Conservation (phyloP, 2,113 vertebrate species). For the Dendropsophus ebraccatus region DNA sequence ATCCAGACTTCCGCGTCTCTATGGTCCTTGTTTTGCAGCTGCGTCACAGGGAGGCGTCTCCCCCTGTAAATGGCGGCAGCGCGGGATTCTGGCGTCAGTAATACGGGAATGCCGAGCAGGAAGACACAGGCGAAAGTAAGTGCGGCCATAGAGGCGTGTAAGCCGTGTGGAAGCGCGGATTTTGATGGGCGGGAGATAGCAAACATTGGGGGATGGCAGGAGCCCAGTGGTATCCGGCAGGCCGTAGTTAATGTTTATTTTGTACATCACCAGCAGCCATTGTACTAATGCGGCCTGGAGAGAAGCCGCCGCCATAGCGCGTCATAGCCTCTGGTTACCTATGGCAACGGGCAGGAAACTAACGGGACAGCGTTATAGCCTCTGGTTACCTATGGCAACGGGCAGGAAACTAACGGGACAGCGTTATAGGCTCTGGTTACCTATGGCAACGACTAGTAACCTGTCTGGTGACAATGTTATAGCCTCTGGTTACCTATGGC, state of each 20-base stretch:
- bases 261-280: not conserved
- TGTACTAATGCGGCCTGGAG: not conserved
- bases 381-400: no score
- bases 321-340: not conserved
- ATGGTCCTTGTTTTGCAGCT: not conserved
- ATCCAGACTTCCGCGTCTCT: not conserved
- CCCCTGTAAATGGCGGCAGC: constrained; percentile 45
- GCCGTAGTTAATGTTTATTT: not conserved
- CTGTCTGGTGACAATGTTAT: no score
- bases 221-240: no score
- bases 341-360: no score
- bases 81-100: not conserved
- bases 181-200: not conserved
- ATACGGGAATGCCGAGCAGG: constrained; percentile 37
- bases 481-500: not conserved
- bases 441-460: no score
- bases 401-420: no score
- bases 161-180: not conserved
- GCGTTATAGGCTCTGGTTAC: not conserved
- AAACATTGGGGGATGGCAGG: not conserved
- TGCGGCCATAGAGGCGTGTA: not conserved
- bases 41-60: not conserved
- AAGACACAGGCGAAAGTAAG: constrained; percentile 41
- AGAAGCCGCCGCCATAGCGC: not conserved
- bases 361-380: no score